Conservation (phyloP, 2,888 invertebrate genomes). For the Petrophora chlorosata region DNA sequence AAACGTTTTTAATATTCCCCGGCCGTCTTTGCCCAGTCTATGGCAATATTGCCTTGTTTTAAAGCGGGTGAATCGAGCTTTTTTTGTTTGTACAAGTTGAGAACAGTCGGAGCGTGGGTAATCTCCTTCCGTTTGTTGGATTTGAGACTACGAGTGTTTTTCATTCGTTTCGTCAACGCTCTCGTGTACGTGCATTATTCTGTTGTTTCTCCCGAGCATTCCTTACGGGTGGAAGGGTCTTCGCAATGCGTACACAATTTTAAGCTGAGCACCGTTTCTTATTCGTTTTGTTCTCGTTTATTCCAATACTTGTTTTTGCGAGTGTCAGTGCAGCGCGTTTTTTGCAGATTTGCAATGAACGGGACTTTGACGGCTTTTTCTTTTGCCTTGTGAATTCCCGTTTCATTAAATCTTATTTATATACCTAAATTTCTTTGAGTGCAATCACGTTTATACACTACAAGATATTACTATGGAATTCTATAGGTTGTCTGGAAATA, state of each 20-base stretch:
- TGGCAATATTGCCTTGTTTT: constrained; percentile 76
- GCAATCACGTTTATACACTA: too few relatives aligned
- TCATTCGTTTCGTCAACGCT: constrained; percentile 71
- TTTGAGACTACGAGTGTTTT: constrained; percentile 71
- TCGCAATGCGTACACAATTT: constrained; percentile 71
- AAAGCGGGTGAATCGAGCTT: constrained; percentile 74
- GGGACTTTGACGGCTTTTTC: background rate
- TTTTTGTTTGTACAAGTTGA: constrained; percentile 80
- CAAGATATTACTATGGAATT: too few relatives aligned
- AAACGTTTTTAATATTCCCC: constrained; percentile 81
- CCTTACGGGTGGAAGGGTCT: constrained; percentile 63
- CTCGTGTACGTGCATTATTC: constrained; percentile 70
- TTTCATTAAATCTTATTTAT: background rate
- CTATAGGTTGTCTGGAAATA: too few relatives aligned
- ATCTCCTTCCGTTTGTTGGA: constrained; percentile 81
- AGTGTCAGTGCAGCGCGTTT: constrained; percentile 42
- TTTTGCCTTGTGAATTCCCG: background rate
- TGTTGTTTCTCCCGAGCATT: constrained; percentile 50
- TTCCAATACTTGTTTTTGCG: constrained; percentile 56
- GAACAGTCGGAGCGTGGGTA: constrained; percentile 79
- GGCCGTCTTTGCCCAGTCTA: constrained; percentile 69
- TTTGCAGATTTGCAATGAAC: constrained; percentile 15
- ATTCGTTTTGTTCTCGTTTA: constrained; percentile 52
- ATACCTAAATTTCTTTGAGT: too few relatives aligned
- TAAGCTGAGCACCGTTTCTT: constrained; percentile 63